These are phyloP conservation scores for Planiliza haematocheilus DNA, from an alignment of 2,113 vertebrate genomes.

Conservation along the genomic window DNA sequence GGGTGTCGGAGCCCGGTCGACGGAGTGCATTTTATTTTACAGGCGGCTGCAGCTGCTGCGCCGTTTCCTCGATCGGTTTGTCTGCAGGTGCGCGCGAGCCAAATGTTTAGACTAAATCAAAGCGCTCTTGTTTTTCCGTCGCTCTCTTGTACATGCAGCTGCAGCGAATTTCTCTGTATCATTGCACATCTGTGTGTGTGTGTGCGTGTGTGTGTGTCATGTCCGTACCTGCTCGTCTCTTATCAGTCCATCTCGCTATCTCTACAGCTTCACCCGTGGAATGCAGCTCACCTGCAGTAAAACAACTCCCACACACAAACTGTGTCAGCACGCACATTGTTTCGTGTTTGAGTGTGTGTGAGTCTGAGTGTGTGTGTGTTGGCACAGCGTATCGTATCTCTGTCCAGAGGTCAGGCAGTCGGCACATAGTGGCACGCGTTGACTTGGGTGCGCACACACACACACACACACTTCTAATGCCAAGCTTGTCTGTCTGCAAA, in stretches of 20 bases:
- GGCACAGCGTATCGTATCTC: constrained; percentile 12
- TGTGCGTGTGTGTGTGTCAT: constrained; percentile 40
- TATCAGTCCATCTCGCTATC: constrained; percentile 61
- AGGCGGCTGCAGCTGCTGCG: constrained; percentile 35
- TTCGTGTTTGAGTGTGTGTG: constrained; percentile 4
- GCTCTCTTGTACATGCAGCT: constrained; percentile 47
- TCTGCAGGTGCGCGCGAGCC: constrained; percentile 35
- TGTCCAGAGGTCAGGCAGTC: constrained; percentile 37
- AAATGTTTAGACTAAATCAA: constrained; percentile 60
- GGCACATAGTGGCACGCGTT: constrained; percentile 33
- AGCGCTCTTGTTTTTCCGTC: constrained; percentile 22
- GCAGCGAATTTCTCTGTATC: constrained; percentile 25
- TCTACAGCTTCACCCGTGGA: constrained; percentile 51
- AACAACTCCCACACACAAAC: constrained; percentile 41
- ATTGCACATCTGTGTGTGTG: constrained; percentile 20
- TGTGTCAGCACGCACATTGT: constrained; percentile 28
- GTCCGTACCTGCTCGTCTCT: constrained; percentile 55
- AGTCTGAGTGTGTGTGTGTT: constrained; percentile 7
- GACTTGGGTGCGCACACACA: constrained; percentile 4
- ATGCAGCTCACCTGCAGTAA: constrained; percentile 70
- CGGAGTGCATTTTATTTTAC: constrained; percentile 71
- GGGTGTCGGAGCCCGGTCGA: constrained; percentile 57
- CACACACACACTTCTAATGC: constrained; percentile 21
- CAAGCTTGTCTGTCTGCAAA: constrained; percentile 48
- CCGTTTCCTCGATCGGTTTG: constrained; percentile 62